Conservation (phyloP, 2,113 vertebrate species). For the Glaucomys volans region DNA sequence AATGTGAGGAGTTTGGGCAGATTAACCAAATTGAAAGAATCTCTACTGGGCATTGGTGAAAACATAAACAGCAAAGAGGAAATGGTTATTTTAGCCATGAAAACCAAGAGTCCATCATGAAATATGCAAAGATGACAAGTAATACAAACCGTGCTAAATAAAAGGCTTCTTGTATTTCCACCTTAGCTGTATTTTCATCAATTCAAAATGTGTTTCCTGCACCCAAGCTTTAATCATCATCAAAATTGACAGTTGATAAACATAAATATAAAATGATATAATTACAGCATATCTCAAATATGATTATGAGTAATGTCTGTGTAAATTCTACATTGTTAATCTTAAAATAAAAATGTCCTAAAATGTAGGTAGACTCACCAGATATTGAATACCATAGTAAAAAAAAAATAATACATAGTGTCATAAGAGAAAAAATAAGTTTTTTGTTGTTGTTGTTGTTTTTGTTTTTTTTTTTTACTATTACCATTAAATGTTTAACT, state of each 20-base stretch:
- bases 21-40: background rate
- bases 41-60: background rate
- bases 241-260: constrained; percentile 50
- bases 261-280: constrained; percentile 26
- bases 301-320: background rate
- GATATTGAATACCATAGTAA: constrained; percentile 27
- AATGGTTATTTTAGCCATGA: background rate
- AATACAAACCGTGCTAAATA: background rate
- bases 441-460: background rate
- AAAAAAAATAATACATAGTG: background rate
- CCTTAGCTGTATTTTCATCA: background rate
- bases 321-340: constrained; percentile 29
- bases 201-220: background rate
- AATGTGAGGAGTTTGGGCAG: background rate
- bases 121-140: constrained; percentile 21
- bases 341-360: constrained; percentile 51
- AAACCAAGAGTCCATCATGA: background rate
- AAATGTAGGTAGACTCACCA: background rate
- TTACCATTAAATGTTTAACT: background rate
- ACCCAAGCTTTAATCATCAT: constrained; percentile 37
- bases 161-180: background rate
- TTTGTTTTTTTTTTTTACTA: background rate
- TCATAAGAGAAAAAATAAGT: background rate
- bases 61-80: background rate
- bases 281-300: constrained; percentile 25